Percentiles rank a stretch among this genome's conserved stretches.
Evolutionary conservation across 2,797 vertebrate species (phyloP).

Genomic region (Peromyscus eremicus): DNA sequence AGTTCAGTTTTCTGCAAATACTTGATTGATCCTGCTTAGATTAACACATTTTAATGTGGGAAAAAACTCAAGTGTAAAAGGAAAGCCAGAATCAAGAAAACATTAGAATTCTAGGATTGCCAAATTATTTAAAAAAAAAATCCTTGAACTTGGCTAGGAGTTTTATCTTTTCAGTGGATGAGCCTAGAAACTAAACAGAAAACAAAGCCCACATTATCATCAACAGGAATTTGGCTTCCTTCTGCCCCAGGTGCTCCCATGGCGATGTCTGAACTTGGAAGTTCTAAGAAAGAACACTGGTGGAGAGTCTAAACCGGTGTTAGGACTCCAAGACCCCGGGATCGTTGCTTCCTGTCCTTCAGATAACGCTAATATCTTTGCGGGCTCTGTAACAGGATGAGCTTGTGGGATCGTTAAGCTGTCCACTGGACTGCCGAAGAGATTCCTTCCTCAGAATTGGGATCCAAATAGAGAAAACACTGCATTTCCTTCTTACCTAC

Average conservation of each 20-base stretch:
- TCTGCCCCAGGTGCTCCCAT: background rate
- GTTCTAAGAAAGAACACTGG: background rate
- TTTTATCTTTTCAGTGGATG: background rate
- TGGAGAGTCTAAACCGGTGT: background rate
- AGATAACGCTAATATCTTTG: background rate
- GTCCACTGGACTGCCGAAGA: background rate
- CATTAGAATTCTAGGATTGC: background rate
- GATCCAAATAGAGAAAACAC: background rate
- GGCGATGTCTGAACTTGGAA: background rate
- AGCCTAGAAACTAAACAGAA: constrained; percentile 3
- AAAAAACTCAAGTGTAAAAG: background rate
- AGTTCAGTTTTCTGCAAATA: background rate
- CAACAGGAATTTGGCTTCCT: background rate
- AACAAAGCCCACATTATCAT: background rate
- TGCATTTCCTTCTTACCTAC: background rate
- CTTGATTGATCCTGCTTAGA: background rate
- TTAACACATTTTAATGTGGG: constrained; percentile 1
- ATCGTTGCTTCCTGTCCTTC: background rate
- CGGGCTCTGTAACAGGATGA: background rate
- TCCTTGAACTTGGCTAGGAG: constrained; percentile 28
- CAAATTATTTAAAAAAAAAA: background rate
- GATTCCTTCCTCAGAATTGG: background rate
- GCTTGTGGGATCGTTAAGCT: background rate
- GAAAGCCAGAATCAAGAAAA: constrained; percentile 24
- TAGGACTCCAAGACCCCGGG: background rate